These are phyloP conservation scores for Dryobotodes eremita DNA, from an alignment of 2,888 invertebrate genomes.

Conservation along the genomic window DNA sequence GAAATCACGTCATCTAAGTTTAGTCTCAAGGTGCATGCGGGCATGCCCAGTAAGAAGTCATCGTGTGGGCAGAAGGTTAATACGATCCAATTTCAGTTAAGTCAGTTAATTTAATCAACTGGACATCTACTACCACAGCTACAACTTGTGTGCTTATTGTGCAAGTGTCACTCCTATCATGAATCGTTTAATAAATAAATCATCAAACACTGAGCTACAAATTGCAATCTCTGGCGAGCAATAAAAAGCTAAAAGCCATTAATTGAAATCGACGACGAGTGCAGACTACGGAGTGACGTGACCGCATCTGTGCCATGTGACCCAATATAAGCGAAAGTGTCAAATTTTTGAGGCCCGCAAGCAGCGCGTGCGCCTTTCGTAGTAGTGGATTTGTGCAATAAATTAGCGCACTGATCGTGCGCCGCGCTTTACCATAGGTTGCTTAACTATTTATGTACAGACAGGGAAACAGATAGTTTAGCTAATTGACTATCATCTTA, in stretches of 20 bases:
- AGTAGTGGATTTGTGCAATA: not conserved
- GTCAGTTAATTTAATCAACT: slow-evolving; percentile 66
- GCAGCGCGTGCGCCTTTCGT: slow-evolving; percentile 6
- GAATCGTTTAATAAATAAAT: slow-evolving; percentile 7
- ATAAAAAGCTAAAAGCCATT: slow-evolving; percentile 35
- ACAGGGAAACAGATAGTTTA: not conserved
- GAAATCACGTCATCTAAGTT: slow-evolving; percentile 58
- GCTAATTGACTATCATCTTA: not conserved
- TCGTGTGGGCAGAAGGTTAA: slow-evolving; percentile 64
- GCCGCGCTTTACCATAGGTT: not conserved
- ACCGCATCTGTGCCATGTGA: slow-evolving; percentile 25
- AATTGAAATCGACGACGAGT: slow-evolving; percentile 27
- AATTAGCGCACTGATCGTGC: not conserved
- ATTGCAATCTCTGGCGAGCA: slow-evolving; percentile 23
- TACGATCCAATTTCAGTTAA: slow-evolving; percentile 64
- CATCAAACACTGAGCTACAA: slow-evolving; percentile 9
- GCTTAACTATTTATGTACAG: not conserved
- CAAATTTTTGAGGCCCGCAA: slow-evolving; percentile 27
- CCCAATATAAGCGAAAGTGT: slow-evolving; percentile 50
- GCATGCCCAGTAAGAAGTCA: slow-evolving; percentile 54
- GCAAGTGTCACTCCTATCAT: not conserved
- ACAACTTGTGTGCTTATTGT: not conserved
- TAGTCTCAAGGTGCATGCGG: slow-evolving; percentile 58
- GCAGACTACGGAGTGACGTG: slow-evolving; percentile 15
- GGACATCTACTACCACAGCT: slow-evolving; percentile 7